phyloP scores from a whole-genome alignment of 2,113 vertebrate species.

The Progne subis region DNA sequence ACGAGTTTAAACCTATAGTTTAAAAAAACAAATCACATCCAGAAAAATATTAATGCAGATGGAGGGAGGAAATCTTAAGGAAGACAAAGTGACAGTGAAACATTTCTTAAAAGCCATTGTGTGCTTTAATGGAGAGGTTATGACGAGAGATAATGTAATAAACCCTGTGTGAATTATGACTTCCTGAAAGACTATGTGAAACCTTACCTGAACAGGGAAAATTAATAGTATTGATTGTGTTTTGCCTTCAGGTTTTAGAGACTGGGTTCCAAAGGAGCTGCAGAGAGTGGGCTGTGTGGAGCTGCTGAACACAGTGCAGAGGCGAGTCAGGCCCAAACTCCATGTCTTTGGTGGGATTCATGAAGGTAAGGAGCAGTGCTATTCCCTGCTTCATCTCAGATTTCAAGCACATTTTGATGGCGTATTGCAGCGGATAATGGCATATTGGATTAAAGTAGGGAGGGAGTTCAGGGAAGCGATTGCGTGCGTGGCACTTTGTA shows the following conservation, averaged over 20 bases:
- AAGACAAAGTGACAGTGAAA: conserved; percentile 73
- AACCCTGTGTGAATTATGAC: conserved; percentile 71
- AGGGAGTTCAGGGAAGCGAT: background rate
- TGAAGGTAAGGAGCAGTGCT: conserved; percentile 82
- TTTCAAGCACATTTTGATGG: background rate
- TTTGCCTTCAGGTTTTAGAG: conserved; percentile 87
- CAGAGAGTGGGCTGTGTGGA: conserved; percentile 97
- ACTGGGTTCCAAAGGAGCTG: conserved; percentile 98
- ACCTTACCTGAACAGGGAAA: conserved; percentile 68
- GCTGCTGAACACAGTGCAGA: conserved; percentile 96
- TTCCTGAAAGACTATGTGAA: conserved; percentile 77
- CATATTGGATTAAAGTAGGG: background rate
- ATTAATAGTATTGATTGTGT: conserved; percentile 67
- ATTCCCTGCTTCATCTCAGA: too few relatives aligned
- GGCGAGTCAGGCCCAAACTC: conserved; percentile 93
- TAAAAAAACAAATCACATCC: conserved; percentile 70
- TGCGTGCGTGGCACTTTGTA: background rate
- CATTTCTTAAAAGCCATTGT: conserved; percentile 79
- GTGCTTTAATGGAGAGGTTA: conserved; percentile 79
- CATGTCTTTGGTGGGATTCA: conserved; percentile 96
- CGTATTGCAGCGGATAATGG: background rate
- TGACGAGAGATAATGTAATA: conserved; percentile 82
- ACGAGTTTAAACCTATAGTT: conserved; percentile 55
- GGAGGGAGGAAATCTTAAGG: conserved; percentile 43
- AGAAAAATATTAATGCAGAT: conserved; percentile 72